Percentiles rank a stretch among this genome's conserved stretches.
Evolutionary conservation across 2,888 invertebrate genomes (phyloP).

Genomic region (Dasysyrphus tricinctus): DNA sequence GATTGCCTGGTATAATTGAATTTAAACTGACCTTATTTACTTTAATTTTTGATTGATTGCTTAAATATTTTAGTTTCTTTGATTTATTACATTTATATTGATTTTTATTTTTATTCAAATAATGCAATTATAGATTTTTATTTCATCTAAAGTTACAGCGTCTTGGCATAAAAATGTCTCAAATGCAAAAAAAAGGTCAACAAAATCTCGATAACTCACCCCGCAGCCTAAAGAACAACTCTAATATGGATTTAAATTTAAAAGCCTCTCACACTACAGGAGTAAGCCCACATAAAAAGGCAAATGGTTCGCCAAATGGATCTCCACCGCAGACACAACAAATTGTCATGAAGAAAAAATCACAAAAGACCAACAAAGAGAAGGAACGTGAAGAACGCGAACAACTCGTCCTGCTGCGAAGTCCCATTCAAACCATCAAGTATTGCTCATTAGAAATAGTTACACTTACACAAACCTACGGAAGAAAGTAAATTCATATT

Average conservation of each 20-base stretch:
- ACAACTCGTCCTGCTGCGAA: slow-evolving; percentile 91
- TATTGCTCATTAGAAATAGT: slow-evolving; percentile 91
- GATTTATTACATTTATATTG: background rate
- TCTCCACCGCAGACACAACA: slow-evolving; percentile 72
- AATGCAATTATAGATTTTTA: background rate
- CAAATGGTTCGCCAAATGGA: slow-evolving; percentile 77
- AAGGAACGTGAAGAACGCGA: slow-evolving; percentile 86
- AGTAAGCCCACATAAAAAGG: slow-evolving; percentile 51
- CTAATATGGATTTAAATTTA: slow-evolving; percentile 77
- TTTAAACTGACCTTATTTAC: slow-evolving; percentile 9
- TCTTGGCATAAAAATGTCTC: slow-evolving; percentile 77
- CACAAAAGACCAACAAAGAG: slow-evolving; percentile 81
- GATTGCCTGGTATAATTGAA: slow-evolving; percentile 3
- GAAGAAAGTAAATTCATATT: slow-evolving; percentile 84
- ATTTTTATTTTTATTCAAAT: background rate
- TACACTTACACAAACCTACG: slow-evolving; percentile 86
- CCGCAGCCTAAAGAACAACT: slow-evolving; percentile 72
- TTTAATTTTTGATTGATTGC: slow-evolving; percentile 5
- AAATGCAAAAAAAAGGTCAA: slow-evolving; percentile 76
- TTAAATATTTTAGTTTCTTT: background rate
- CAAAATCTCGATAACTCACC: slow-evolving; percentile 65
- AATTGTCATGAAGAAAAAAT: slow-evolving; percentile 64
- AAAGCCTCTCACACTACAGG: slow-evolving; percentile 37
- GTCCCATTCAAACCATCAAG: slow-evolving; percentile 90
- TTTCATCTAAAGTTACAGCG: slow-evolving; percentile 75